Percentiles rank a stretch among this genome's conserved stretches.
These are phyloP conservation scores for Drosophila melanica DNA, from an alignment of 1,140 invertebrate species.

Conservation along the genomic window DNA sequence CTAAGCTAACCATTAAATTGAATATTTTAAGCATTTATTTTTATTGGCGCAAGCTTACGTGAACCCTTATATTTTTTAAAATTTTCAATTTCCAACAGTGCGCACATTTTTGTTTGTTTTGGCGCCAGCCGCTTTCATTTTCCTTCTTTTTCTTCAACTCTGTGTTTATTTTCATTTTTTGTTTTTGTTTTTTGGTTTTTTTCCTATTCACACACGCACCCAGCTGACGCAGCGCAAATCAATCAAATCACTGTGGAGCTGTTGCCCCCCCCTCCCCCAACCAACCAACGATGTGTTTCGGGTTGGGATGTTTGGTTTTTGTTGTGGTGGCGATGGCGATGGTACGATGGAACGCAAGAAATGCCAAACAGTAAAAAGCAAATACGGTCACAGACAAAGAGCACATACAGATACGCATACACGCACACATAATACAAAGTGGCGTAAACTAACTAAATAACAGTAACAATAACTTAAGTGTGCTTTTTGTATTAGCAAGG, in stretches of 20 bases:
- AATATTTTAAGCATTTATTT: slow-evolving; percentile 24
- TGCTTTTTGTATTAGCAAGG: slow-evolving; percentile 72
- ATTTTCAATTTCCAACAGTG: slow-evolving; percentile 37
- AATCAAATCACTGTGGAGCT: slow-evolving; percentile 79
- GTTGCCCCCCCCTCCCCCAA: too few relatives aligned
- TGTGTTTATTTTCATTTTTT: slow-evolving; percentile 24
- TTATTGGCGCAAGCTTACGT: slow-evolving; percentile 1
- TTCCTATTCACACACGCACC: slow-evolving; percentile 51
- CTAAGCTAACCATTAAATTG: slow-evolving; percentile 19
- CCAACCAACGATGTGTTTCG: not conserved
- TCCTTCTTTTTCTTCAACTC: not conserved
- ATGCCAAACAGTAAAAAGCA: slow-evolving; percentile 77
- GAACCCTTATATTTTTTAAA: slow-evolving; percentile 3
- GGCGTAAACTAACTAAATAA: slow-evolving; percentile 83
- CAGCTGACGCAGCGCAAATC: slow-evolving; percentile 80
- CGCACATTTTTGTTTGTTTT: slow-evolving; percentile 42
- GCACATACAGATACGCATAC: slow-evolving; percentile 29
- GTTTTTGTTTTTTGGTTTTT: slow-evolving; percentile 32
- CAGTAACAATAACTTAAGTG: slow-evolving; percentile 82
- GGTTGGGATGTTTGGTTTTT: slow-evolving; percentile 34
- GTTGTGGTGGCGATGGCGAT: slow-evolving; percentile 25
- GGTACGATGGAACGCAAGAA: slow-evolving; percentile 66
- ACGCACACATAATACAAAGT: slow-evolving; percentile 70
- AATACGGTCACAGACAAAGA: slow-evolving; percentile 73
- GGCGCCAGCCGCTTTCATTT: slow-evolving; percentile 31